These are phyloP conservation scores for Zenarchopterus dispar DNA, from an alignment of 2,797 vertebrate species.

Conservation along the genomic window DNA sequence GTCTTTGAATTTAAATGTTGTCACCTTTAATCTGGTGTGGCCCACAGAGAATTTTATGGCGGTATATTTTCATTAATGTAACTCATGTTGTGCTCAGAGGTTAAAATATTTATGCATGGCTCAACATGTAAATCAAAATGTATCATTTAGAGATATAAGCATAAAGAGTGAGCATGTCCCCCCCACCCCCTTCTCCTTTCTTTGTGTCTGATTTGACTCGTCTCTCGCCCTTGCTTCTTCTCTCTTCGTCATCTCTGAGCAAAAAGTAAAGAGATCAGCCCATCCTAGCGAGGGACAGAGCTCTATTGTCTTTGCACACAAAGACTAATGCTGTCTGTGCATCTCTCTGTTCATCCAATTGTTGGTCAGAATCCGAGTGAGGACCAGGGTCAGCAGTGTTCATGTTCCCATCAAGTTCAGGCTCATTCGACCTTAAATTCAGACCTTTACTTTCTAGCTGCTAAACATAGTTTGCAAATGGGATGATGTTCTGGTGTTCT, in stretches of 20 bases:
- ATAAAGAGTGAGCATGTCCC: not conserved
- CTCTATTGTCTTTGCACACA: constrained; percentile 70
- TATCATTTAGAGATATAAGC: not conserved
- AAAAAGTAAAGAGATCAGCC: constrained; percentile 56
- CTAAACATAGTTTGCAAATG: not conserved
- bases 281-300: constrained; percentile 57
- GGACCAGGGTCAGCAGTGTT: constrained; percentile 43
- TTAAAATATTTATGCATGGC: too few species aligned
- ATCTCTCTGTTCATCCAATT: constrained; percentile 38
- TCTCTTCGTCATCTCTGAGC: constrained; percentile 35
- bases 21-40: not conserved
- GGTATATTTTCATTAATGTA: not conserved
- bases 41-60: not conserved
- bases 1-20: constrained; percentile 2
- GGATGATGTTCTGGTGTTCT: not conserved
- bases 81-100: not conserved
- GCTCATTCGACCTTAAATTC: constrained; percentile 11
- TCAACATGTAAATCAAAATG: not conserved
- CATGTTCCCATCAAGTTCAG: constrained; percentile 2
- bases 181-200: not conserved
- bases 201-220: constrained; percentile 17
- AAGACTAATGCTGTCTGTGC: constrained; percentile 59
- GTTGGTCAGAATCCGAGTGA: constrained; percentile 42
- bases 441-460: not conserved
- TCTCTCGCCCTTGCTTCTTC: constrained; percentile 14